Percentiles rank a stretch among this genome's conserved stretches.
These are phyloP conservation scores for Toxotes lorentzi DNA, from an alignment of 2,797 vertebrate species.

Conservation along the genomic window DNA sequence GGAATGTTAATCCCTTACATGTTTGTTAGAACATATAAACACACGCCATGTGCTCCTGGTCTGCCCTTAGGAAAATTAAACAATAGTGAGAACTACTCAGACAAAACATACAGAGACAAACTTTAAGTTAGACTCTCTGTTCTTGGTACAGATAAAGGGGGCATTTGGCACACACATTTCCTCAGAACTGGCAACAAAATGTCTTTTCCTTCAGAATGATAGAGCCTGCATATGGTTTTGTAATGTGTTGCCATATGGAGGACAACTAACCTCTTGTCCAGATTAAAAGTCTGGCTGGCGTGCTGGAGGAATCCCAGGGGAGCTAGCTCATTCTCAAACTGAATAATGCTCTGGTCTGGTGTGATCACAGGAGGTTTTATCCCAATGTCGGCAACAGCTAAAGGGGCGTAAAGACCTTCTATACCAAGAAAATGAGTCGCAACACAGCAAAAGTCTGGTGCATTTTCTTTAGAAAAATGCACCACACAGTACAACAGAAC, in stretches of 20 bases:
- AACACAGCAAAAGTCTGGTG: neutral
- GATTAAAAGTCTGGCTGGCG: slow-evolving; percentile 52
- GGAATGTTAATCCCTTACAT: slow-evolving; percentile 52
- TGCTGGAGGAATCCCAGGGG: slow-evolving; percentile 39
- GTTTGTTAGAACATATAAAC: slow-evolving; percentile 40
- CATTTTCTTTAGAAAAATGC: slow-evolving; percentile 7
- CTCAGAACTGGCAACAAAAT: slow-evolving; percentile 32
- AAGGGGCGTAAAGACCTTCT: slow-evolving; percentile 18
- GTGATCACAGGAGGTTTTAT: slow-evolving; percentile 43
- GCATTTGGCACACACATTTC: slow-evolving; percentile 52
- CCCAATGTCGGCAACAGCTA: slow-evolving; percentile 18
- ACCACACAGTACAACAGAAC: neutral
- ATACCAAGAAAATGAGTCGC: neutral
- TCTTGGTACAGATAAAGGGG: slow-evolving; percentile 34
- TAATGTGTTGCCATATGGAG: slow-evolving; percentile 59
- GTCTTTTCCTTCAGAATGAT: slow-evolving; percentile 39
- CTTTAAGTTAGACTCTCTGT: slow-evolving; percentile 4
- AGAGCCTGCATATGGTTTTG: slow-evolving; percentile 52
- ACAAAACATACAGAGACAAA: neutral
- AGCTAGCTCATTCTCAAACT: slow-evolving; percentile 46
- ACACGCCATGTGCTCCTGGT: slow-evolving; percentile 9
- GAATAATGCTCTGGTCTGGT: slow-evolving; percentile 48
- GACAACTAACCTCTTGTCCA: slow-evolving; percentile 65
- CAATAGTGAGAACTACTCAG: neutral
- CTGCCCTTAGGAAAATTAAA: neutral